Percentiles rank a stretch among this genome's conserved stretches.
These are phyloP conservation scores for Diadegma fenestrale DNA, from an alignment of 2,888 invertebrate genomes.

Conservation along the genomic window DNA sequence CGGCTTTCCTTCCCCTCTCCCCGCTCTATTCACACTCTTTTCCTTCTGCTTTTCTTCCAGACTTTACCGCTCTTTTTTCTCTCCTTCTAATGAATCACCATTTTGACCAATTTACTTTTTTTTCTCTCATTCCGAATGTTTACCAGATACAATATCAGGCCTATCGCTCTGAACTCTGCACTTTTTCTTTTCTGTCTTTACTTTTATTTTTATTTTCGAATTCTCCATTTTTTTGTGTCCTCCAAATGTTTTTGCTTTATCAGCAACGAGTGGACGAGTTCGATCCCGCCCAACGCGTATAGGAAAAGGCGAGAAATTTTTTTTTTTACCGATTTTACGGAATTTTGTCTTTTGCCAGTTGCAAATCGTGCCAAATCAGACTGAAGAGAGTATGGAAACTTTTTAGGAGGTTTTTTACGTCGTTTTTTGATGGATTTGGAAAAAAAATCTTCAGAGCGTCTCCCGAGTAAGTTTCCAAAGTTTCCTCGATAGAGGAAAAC, in stretches of 20 bases:
- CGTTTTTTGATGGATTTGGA: too few species aligned
- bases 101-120: constrained; percentile 4
- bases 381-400: neutral
- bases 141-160: neutral
- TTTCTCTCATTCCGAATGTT: neutral
- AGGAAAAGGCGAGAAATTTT: neutral
- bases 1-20: constrained; percentile 34
- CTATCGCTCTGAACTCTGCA: neutral
- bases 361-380: neutral
- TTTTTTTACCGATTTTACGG: neutral
- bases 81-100: constrained; percentile 14
- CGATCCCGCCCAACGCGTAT: neutral
- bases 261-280: neutral
- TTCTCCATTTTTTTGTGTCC: neutral
- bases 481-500: neutral
- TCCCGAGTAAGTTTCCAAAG: neutral
- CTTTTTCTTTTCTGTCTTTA: neutral
- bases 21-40: constrained; percentile 19
- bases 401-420: neutral
- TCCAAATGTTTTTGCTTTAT: neutral
- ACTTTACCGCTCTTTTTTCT: constrained; percentile 4
- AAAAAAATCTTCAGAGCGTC: neutral
- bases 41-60: constrained; percentile 24
- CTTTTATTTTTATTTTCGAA: neutral
- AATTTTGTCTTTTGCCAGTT: neutral